Evolutionary conservation across 2,113 vertebrate genomes (phyloP).

Genomic region (zebrafish (Danio rerio)): GRCz12tu NC_133194.1:18086001-18086500

Average conservation of each 20-base stretch:
- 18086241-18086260: background rate
- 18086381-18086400: no score
- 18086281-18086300: background rate
- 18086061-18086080: background rate
- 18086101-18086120: background rate
- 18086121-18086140: background rate
- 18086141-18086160: background rate
- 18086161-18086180: background rate
- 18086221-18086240: background rate
- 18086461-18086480: no score
- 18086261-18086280: background rate
- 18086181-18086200: background rate
- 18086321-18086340: background rate
- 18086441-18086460: no score
- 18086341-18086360: background rate
- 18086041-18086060: background rate
- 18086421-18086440: no score
- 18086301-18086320: background rate
- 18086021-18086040: background rate
- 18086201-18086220: background rate
- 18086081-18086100: background rate
- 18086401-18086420: no score
- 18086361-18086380: no score
- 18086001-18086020: constrained; percentile 1
- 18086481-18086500: no score